Percentiles rank a stretch among this genome's conserved stretches.
These are phyloP conservation scores for Chloroclysta siterata DNA, from an alignment of 2,888 invertebrate genomes.

Conservation along the genomic window DNA sequence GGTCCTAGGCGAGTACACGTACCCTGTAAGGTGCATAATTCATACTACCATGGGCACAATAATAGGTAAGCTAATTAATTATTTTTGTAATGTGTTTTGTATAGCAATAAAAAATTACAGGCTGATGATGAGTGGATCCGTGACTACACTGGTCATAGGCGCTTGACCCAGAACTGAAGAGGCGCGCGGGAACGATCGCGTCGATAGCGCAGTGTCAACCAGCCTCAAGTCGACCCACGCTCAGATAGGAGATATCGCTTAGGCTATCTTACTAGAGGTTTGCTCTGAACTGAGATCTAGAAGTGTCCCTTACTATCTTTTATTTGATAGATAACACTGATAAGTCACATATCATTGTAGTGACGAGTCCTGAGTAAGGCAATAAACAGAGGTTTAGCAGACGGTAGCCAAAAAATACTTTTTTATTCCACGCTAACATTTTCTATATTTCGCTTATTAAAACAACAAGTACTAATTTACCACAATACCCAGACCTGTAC, in stretches of 20 bases:
- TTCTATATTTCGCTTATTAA: too few species aligned
- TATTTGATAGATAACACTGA: background rate
- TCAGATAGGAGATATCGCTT: slow-evolving; percentile 14
- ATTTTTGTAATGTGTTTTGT: background rate
- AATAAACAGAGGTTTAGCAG: too few species aligned
- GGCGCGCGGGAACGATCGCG: slow-evolving; percentile 61
- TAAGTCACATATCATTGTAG: too few species aligned
- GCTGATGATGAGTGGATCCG: slow-evolving; percentile 30
- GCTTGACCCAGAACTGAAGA: slow-evolving; percentile 30
- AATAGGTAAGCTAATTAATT: too few species aligned
- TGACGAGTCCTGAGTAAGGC: too few species aligned
- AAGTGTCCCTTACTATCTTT: too few species aligned
- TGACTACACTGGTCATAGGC: slow-evolving; percentile 48
- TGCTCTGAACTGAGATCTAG: background rate
- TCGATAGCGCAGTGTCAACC: slow-evolving; percentile 66
- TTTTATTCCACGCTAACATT: too few species aligned
- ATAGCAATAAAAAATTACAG: slow-evolving; percentile 7
- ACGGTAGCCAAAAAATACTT: too few species aligned
- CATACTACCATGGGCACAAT: too few species aligned
- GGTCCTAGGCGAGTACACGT: too few species aligned
- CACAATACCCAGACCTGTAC: background rate
- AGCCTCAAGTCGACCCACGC: slow-evolving; percentile 6
- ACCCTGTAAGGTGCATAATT: too few species aligned
- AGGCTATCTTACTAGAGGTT: background rate
- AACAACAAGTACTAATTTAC: background rate